Base-by-base conservation (phyloP, 2,113 vertebrate genomes). In the Sterrhoptilus dennistouni region DNA sequence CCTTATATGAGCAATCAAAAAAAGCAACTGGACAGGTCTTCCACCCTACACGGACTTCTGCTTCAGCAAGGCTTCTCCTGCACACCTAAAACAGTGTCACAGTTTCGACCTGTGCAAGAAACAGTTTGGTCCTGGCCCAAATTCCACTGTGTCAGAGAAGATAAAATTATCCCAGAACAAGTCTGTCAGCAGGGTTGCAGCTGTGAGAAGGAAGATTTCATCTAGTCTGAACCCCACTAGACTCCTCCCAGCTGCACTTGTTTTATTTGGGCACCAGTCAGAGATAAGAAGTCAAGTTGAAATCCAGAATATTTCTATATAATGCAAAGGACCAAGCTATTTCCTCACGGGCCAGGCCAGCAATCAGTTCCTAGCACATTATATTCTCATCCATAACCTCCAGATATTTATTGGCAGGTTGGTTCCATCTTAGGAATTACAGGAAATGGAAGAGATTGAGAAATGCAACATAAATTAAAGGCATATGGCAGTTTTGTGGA, bases 211-310 rank as follows among this genome's bases (percentile, higher is more conserved):
- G 52, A 91, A 85, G 66, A 93, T 68, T 83, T 77, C 60, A 83
- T 78, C 68, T 54, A 56, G 14, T 11, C 47, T 70, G 56, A 80
- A 24, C 33, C 56, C 60, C 35, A 63, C 22, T 16, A 29, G 59
- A 68, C 56, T 84, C 63, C 28, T 76, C 35, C 49, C 38, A 86
- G 60, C 79, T 92, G 60, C 6, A 2, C 29, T 86, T 91, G 66
- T 85, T 97, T 97, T 94, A 70, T 93, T 59, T 94, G 79, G 85
- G 47, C 84, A 93, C 54, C 6, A 16, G 60, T 91, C 59, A 81
- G 47, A 89, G 85, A 77, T 53, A 87, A 95, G 38, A 20, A 93
- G 40, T 68, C 35, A 50, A 50, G 25, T 77, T 80, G 65, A 83
- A 95, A 85, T 1, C 1, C 27, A 12, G 9, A 36, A 8, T 64